A percentile compares a stretch with the other conserved stretches of the same genome.
Conservation (phyloP, 2,888 invertebrate species). For the Amiota minor region DNA sequence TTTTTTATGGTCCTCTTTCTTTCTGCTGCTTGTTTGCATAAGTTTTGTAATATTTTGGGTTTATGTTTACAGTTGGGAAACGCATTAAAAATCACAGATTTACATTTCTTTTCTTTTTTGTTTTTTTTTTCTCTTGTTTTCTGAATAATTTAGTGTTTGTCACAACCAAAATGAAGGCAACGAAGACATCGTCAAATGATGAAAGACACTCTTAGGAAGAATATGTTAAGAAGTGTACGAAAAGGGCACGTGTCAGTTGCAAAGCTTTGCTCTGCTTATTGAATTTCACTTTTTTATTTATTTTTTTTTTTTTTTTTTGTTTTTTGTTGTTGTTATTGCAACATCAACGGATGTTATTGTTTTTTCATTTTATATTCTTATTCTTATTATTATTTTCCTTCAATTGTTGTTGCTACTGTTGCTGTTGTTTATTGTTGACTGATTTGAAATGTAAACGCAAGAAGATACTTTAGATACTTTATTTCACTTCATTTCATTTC, state of each 20-base stretch:
- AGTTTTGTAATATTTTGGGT: conserved; percentile 68
- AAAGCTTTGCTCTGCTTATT: neutral
- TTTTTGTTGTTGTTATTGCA: conserved; percentile 5
- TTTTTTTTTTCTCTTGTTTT: conserved; percentile 19
- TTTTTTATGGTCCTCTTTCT: conserved; percentile 45
- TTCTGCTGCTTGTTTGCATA: conserved; percentile 59
- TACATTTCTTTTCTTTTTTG: conserved; percentile 54
- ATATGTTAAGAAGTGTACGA: neutral
- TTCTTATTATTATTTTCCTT: conserved; percentile 43
- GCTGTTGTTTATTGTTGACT: conserved; percentile 28
- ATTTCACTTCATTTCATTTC: conserved; percentile 30
- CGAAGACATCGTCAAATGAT: neutral
- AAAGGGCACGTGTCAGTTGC: neutral
- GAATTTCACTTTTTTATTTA: conserved; percentile 60
- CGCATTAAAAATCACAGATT: conserved; percentile 69
- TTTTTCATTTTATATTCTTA: conserved; percentile 1
- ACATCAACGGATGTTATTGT: conserved; percentile 2
- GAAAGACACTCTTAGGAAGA: neutral
- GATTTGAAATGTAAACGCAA: too few relatives aligned
- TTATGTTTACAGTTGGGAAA: conserved; percentile 69
- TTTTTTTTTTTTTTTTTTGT: conserved; percentile 27
- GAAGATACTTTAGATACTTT: too few relatives aligned
- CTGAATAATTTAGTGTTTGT: conserved; percentile 66
- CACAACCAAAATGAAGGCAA: conserved; percentile 20
- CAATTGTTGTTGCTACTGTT: neutral